A percentile compares a stretch with the other conserved stretches of the same genome.
Evolutionary conservation across 2,797 vertebrate genomes (phyloP).

Genomic region (Allobates femoralis): DNA sequence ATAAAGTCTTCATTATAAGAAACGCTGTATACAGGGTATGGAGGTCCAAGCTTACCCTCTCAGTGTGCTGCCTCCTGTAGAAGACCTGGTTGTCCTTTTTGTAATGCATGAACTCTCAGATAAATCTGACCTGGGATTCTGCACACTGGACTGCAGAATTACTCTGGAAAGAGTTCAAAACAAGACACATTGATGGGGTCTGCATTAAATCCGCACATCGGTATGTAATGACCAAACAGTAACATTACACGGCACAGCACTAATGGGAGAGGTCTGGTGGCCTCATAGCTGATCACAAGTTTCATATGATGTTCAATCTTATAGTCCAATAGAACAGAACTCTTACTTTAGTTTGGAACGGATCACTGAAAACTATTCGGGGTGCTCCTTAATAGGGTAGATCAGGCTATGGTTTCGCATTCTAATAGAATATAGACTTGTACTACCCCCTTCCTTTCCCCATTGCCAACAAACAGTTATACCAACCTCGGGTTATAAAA

Average conservation of each 20-base stretch:
- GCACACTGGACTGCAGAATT: constrained; percentile 88
- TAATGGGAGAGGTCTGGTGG: background rate
- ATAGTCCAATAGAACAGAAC: too few relatives aligned
- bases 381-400: too few relatives aligned
- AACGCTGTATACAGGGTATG: background rate
- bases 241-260: background rate
- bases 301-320: too few relatives aligned
- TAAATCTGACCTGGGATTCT: constrained; percentile 84
- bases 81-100: constrained; percentile 91
- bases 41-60: constrained; percentile 81
- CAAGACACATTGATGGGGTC: constrained; percentile 61
- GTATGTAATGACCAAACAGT: background rate
- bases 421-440: too few relatives aligned
- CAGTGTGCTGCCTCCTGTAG: constrained; percentile 82
- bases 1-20: background rate
- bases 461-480: too few relatives aligned
- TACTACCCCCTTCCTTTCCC: too few relatives aligned
- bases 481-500: too few relatives aligned
- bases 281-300: background rate
- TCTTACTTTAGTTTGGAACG: too few relatives aligned
- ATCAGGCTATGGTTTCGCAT: too few relatives aligned
- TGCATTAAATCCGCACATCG: constrained; percentile 32
- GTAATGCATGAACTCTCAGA: constrained; percentile 84
- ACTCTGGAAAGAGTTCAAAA: constrained; percentile 82
- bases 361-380: too few relatives aligned